Conservation (phyloP, 2,888 invertebrate genomes). For the Drosophila anomalata region DNA sequence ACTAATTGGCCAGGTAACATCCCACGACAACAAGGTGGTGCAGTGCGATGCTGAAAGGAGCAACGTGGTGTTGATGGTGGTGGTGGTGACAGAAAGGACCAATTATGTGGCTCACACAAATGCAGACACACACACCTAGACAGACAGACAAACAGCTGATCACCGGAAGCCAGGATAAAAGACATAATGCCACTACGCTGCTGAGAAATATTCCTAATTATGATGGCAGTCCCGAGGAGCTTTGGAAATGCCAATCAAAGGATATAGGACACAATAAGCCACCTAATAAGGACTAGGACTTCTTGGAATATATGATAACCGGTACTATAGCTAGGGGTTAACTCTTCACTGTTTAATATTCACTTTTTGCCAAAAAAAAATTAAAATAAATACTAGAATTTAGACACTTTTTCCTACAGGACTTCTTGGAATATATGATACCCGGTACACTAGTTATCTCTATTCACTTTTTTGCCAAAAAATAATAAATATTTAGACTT, state of each 20-base stretch:
- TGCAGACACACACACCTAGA: not conserved
- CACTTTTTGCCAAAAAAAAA: too few species aligned
- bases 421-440: too few species aligned
- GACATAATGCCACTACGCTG: not conserved
- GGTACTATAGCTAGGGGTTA: too few species aligned
- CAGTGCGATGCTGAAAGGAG: not conserved
- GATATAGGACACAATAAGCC: not conserved
- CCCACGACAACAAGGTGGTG: conserved; percentile 10
- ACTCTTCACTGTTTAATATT: too few species aligned
- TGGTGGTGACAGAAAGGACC: not conserved
- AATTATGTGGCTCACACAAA: conserved; percentile 13
- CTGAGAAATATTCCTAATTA: not conserved
- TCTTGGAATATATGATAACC: too few species aligned
- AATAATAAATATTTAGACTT: too few species aligned
- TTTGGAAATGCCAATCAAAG: not conserved
- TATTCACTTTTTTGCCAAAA: too few species aligned
- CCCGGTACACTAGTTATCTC: too few species aligned
- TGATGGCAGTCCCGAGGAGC: not conserved
- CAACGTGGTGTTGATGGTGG: not conserved
- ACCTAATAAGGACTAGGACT: not conserved
- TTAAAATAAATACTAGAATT: too few species aligned
- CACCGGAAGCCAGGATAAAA: conserved; percentile 2
- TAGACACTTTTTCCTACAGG: too few species aligned
- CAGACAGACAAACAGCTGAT: not conserved
- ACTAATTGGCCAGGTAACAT: conserved; percentile 33